Conservation (phyloP, 2,888 invertebrate genomes). For the Drosophila mimica region DNA sequence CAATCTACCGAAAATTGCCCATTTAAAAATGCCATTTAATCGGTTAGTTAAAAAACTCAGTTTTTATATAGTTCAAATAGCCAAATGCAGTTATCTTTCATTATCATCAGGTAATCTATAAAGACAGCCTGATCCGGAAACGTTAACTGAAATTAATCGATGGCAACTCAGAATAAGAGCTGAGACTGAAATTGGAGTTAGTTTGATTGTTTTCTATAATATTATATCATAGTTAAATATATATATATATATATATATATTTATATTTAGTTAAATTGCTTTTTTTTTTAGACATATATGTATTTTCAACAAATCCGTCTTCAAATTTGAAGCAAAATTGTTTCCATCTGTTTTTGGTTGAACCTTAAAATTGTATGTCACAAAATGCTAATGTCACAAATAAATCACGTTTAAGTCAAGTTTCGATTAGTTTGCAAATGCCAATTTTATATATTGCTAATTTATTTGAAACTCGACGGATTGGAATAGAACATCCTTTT, state of each 20-base stretch:
- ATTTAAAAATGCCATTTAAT: constrained; percentile 28
- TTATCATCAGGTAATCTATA: not conserved
- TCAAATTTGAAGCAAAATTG: not conserved
- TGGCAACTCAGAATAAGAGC: not conserved
- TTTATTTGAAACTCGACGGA: not conserved
- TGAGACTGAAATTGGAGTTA: not conserved
- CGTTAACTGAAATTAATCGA: not conserved
- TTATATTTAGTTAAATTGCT: not conserved
- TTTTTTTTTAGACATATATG: no score
- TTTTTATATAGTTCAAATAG: not conserved
- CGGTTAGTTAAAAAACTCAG: not conserved
- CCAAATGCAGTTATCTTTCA: not conserved
- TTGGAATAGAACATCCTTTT: not conserved
- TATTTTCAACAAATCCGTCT: not conserved
- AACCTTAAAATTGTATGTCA: not conserved
- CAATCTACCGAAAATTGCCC: constrained; percentile 24
- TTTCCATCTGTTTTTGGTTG: not conserved
- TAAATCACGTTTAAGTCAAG: constrained; percentile 11
- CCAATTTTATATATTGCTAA: not conserved
- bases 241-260: not conserved
- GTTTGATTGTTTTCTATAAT: not conserved
- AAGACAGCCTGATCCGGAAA: not conserved
- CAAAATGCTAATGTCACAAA: not conserved
- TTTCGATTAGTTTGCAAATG: constrained; percentile 5
- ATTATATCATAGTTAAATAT: no score